These are phyloP conservation scores for Lasioglossum villosulum DNA, from an alignment of 2,888 invertebrate species.

Conservation along the genomic window DNA sequence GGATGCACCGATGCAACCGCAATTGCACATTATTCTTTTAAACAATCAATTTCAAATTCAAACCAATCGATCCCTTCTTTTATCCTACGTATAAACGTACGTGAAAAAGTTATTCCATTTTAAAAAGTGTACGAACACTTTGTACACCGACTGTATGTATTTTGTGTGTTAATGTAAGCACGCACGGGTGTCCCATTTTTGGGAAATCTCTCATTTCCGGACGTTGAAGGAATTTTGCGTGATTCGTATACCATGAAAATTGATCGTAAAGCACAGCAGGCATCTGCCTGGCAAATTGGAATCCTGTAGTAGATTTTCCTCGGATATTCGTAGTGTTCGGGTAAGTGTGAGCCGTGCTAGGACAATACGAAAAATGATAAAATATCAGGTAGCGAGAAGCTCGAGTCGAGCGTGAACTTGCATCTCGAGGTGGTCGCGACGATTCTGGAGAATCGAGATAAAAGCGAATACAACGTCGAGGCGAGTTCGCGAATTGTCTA, in stretches of 20 bases:
- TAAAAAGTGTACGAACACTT: no score
- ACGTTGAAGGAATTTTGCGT: no score
- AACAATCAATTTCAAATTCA: no score
- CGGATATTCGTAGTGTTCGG: not conserved
- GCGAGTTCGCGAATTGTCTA: not conserved
- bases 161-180: no score
- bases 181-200: no score
- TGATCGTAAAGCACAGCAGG: not conserved
- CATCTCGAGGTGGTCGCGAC: not conserved
- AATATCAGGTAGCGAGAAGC: not conserved
- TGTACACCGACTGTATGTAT: no score
- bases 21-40: no score
- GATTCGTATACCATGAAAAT: not conserved
- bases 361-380: not conserved
- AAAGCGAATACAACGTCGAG: not conserved
- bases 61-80: no score
- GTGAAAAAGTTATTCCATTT: no score
- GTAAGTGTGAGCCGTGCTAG: not conserved
- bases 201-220: no score
- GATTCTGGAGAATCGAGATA: not conserved
- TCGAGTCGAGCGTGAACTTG: not conserved
- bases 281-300: not conserved
- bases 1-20: no score
- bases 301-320: not conserved
- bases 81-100: no score